A percentile compares a stretch with the other conserved stretches of the same genome.
These are phyloP conservation scores for Falco cherrug DNA, from an alignment of 2,797 vertebrate genomes.

Conservation along the genomic window DNA sequence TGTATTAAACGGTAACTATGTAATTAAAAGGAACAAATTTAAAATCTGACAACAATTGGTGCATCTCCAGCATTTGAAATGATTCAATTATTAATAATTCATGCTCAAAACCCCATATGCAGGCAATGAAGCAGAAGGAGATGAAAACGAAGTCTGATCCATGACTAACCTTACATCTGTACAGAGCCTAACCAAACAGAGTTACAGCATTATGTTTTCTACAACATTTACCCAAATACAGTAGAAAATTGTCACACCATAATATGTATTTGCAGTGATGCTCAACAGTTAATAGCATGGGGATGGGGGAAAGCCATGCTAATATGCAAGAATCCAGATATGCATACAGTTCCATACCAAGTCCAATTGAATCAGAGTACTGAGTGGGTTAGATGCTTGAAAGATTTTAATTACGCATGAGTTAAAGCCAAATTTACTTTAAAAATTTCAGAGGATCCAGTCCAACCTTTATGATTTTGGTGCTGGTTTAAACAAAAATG, in stretches of 20 bases:
- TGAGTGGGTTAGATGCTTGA: not conserved
- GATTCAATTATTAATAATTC: slow-evolving; percentile 89
- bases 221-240: slow-evolving; percentile 59
- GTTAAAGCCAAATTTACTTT: not conserved
- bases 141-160: slow-evolving; percentile 77
- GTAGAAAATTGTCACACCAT: slow-evolving; percentile 56
- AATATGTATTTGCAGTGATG: slow-evolving; percentile 49
- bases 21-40: slow-evolving; percentile 89
- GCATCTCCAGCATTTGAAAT: slow-evolving; percentile 87
- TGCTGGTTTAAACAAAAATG: not conserved
- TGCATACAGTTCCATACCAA: not conserved
- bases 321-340: not conserved
- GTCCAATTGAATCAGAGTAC: not conserved
- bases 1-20: slow-evolving; percentile 80
- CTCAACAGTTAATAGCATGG: slow-evolving; percentile 40
- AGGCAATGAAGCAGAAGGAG: slow-evolving; percentile 77
- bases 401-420: not conserved
- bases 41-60: slow-evolving; percentile 89
- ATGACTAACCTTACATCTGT: slow-evolving; percentile 75
- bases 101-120: slow-evolving; percentile 83
- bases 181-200: slow-evolving; percentile 59
- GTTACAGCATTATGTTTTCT: slow-evolving; percentile 55
- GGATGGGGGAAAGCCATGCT: not conserved
- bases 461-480: not conserved
- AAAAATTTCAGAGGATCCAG: not conserved